These are phyloP conservation scores for Zaprionus kolodkinae DNA, from an alignment of 1,140 invertebrate genomes.

Conservation along the genomic window DNA sequence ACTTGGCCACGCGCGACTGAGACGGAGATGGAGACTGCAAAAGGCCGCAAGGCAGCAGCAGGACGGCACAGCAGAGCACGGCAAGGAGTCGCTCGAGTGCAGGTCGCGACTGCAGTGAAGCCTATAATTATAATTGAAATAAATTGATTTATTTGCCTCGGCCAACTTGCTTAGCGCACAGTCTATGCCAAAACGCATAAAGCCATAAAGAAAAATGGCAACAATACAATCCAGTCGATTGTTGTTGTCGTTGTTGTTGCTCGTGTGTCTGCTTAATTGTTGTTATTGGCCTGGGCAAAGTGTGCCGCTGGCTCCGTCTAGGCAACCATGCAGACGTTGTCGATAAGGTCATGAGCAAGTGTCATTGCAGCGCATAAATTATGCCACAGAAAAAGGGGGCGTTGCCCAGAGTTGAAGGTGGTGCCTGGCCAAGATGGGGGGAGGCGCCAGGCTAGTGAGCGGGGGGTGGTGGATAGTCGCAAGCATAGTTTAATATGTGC, in stretches of 20 bases:
- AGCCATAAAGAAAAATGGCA: constrained; percentile 82
- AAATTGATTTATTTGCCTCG: constrained; percentile 78
- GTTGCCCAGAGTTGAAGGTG: constrained; percentile 26
- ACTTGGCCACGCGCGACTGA: constrained; percentile 72
- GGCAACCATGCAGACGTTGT: constrained; percentile 52
- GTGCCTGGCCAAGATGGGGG: neutral
- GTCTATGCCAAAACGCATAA: constrained; percentile 79
- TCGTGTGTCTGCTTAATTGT: constrained; percentile 73
- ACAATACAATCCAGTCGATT: constrained; percentile 63
- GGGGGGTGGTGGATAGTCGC: neutral
- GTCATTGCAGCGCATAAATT: constrained; percentile 81
- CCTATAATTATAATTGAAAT: constrained; percentile 83
- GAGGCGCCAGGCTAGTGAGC: neutral
- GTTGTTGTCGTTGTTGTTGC: constrained; percentile 41
- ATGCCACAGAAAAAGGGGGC: constrained; percentile 40
- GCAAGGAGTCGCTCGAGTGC: constrained; percentile 12
- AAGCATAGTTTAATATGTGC: constrained; percentile 29
- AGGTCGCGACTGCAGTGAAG: constrained; percentile 47
- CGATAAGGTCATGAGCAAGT: constrained; percentile 82
- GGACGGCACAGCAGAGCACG: constrained; percentile 7
- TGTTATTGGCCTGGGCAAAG: constrained; percentile 69
- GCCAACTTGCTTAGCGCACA: too few species aligned
- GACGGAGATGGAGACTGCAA: constrained; percentile 8
- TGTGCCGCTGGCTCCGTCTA: constrained; percentile 59
- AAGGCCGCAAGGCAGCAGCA: neutral